Conservation (phyloP, 2,888 invertebrate species). For the Heliconius ethilla region DNA sequence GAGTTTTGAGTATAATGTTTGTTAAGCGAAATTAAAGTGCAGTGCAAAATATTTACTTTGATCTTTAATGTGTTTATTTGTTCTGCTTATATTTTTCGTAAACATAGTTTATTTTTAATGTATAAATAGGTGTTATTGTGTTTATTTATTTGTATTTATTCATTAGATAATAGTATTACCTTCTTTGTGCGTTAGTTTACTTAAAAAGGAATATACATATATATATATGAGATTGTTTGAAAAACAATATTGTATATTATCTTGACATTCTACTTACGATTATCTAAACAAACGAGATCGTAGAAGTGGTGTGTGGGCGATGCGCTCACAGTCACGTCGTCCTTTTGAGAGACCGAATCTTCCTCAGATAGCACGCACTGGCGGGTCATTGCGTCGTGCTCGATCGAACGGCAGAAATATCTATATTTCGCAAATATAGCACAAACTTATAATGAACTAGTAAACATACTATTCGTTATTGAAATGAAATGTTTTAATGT, state of each 20-base stretch:
- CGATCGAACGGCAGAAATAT: constrained; percentile 93
- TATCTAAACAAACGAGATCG: constrained; percentile 93
- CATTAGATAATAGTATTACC: not conserved
- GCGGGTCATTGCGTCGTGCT: constrained; percentile 92
- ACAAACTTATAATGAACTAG: not conserved
- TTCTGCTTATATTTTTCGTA: not conserved
- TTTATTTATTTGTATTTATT: not conserved
- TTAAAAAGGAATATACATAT: not conserved
- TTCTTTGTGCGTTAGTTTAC: not conserved
- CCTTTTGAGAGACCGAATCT: constrained; percentile 93
- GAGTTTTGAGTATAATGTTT: not conserved
- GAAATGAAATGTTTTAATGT: no score
- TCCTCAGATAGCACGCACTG: constrained; percentile 95
- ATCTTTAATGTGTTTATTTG: not conserved
- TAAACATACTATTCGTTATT: not conserved
- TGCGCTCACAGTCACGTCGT: constrained; percentile 92
- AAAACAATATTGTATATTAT: constrained; percentile 42
- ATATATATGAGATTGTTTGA: not conserved
- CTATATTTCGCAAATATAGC: constrained; percentile 57
- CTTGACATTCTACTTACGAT: constrained; percentile 85
- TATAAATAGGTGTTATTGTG: not conserved
- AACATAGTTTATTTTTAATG: not conserved
- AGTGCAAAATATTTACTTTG: constrained; percentile 16
- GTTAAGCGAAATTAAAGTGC: constrained; percentile 8
- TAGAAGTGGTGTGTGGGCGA: constrained; percentile 94